Evolutionary conservation across 1,140 invertebrate species (phyloP).

Genomic region (Papilio aristodemus): DNA sequence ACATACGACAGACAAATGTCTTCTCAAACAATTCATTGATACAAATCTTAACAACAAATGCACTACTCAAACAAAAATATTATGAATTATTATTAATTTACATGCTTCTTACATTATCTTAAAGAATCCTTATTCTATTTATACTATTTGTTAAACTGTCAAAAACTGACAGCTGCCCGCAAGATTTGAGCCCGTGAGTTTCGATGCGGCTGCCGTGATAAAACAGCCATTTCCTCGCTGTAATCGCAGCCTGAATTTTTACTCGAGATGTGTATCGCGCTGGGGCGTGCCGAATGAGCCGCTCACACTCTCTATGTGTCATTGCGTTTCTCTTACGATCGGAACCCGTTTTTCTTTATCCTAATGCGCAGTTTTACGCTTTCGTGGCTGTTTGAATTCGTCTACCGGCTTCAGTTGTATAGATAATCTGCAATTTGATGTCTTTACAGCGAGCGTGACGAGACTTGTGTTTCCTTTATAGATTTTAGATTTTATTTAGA

Average conservation of each 20-base stretch:
- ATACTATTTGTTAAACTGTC: neutral
- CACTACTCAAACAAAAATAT: neutral
- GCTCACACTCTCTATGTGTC: conserved; percentile 43
- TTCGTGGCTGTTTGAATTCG: neutral
- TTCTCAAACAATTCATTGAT: neutral
- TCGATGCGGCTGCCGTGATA: conserved; percentile 49
- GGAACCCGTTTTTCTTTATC: conserved; percentile 12
- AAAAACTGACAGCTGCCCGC: conserved; percentile 7
- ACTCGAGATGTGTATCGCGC: conserved; percentile 58
- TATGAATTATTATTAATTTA: too few species aligned
- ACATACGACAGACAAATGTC: conserved; percentile 37
- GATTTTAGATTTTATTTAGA: too few species aligned
- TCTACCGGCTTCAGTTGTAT: neutral
- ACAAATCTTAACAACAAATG: neutral
- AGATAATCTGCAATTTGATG: conserved; percentile 17
- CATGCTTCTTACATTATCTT: too few species aligned
- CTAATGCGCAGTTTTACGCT: conserved; percentile 17
- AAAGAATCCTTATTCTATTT: neutral
- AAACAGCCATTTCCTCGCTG: conserved; percentile 63
- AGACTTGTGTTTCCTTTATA: neutral
- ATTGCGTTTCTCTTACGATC: conserved; percentile 41
- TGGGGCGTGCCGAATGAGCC: conserved; percentile 39
- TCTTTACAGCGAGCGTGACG: neutral
- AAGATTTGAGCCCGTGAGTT: conserved; percentile 41
- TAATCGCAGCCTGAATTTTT: conserved; percentile 67